phyloP scores from a whole-genome alignment of 2,888 invertebrate genomes.

The Drosophila nr. medialis region DNA sequence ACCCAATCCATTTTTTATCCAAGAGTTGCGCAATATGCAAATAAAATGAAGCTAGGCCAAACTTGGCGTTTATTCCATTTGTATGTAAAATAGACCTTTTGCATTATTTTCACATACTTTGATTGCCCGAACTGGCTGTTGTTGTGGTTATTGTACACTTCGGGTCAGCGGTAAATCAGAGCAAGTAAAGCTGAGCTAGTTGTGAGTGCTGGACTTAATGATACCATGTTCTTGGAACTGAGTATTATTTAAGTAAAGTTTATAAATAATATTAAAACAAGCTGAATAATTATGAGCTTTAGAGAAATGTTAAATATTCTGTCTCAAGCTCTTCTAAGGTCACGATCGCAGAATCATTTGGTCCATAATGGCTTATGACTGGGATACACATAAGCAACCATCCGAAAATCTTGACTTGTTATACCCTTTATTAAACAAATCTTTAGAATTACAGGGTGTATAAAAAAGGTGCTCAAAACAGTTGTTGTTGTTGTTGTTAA shows the following conservation, averaged over 20 bases:
- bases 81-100: conserved; percentile 60
- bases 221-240: conserved; percentile 3
- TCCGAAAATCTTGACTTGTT: not conserved
- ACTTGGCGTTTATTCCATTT: conserved; percentile 30
- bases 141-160: not conserved
- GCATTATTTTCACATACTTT: conserved; percentile 76
- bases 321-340: not conserved
- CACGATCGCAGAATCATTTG: not conserved
- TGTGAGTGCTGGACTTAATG: not conserved
- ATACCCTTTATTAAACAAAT: not conserved
- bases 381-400: not conserved
- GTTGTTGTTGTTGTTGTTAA: conserved; percentile 48
- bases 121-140: conserved; percentile 37
- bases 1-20: conserved; percentile 37
- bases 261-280: not conserved
- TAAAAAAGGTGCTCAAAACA: conserved; percentile 42
- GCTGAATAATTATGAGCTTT: not conserved
- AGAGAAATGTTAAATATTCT: not conserved
- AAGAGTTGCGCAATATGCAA: conserved; percentile 51
- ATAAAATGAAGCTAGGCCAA: conserved; percentile 39
- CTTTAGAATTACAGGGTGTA: not conserved
- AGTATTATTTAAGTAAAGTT: not conserved
- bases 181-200: not conserved
- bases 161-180: conserved; percentile 25
- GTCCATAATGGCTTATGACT: not conserved